Percentiles rank a stretch among this genome's conserved stretches.
These are phyloP conservation scores for Crotalus horridus DNA, from an alignment of 2,113 vertebrate genomes.

Conservation along the genomic window DNA sequence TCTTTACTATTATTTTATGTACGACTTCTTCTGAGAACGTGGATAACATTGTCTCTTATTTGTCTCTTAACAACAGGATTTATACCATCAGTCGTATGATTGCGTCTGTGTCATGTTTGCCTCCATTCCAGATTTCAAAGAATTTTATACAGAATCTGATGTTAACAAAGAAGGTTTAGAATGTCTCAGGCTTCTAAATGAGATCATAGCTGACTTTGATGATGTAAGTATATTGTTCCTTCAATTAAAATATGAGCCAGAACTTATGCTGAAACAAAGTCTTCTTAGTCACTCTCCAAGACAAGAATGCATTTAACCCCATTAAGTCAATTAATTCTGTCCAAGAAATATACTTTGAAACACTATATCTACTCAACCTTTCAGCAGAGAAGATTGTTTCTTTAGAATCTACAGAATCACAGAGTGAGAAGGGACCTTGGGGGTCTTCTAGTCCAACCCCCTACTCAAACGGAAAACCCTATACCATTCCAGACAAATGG, in stretches of 20 bases:
- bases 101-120: slow-evolving; percentile 98
- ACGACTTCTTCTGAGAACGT: background rate
- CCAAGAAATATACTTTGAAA: background rate
- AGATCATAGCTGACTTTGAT: slow-evolving; percentile 82
- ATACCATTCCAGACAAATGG: background rate
- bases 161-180: slow-evolving; percentile 98
- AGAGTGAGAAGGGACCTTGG: background rate
- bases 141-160: slow-evolving; percentile 97
- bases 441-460: background rate
- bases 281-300: background rate
- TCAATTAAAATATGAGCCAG: background rate
- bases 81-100: slow-evolving; percentile 97
- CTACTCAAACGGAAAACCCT: background rate
- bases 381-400: background rate
- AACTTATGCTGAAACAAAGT: background rate
- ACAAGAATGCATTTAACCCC: background rate
- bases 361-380: background rate
- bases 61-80: slow-evolving; percentile 74
- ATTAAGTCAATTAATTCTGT: background rate
- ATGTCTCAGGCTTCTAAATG: slow-evolving; percentile 81
- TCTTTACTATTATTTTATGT: background rate
- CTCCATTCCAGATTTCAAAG: slow-evolving; percentile 98
- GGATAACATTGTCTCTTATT: background rate
- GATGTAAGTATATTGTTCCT: slow-evolving; percentile 75
- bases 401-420: background rate